Evolutionary conservation across 2,888 invertebrate genomes (phyloP).

Genomic region (Gortyna flavago): DNA sequence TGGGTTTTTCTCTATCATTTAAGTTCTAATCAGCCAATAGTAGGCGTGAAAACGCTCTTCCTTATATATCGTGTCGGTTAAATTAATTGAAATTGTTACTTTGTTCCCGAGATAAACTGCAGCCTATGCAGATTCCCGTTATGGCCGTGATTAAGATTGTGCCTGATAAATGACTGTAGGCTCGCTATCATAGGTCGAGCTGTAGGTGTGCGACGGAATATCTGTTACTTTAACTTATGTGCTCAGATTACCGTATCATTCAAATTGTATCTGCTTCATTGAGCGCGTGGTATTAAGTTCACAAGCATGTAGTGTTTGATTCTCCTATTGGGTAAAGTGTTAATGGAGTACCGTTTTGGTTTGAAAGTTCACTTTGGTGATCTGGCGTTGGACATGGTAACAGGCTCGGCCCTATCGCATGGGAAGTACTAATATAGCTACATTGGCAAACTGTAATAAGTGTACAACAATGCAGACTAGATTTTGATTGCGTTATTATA

Average conservation of each 20-base stretch:
- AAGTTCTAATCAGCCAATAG: constrained; percentile 2
- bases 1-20: not conserved
- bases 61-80: constrained; percentile 16
- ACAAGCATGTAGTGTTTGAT: constrained; percentile 30
- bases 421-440: not conserved
- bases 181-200: constrained; percentile 53
- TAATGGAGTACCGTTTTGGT: not conserved
- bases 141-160: constrained; percentile 58
- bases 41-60: constrained; percentile 15
- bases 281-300: constrained; percentile 49
- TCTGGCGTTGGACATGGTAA: not conserved
- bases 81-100: constrained; percentile 60
- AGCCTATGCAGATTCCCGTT: constrained; percentile 59
- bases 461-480: not conserved
- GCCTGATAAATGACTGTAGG: constrained; percentile 54
- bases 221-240: constrained; percentile 60
- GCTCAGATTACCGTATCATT: constrained; percentile 59
- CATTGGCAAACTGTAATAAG: not conserved
- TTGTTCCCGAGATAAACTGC: constrained; percentile 51
- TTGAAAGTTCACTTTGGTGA: not conserved
- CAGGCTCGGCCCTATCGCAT: not conserved
- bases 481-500: constrained; percentile 12
- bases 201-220: constrained; percentile 59
- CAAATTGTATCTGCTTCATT: constrained; percentile 57
- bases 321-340: constrained; percentile 5